These are phyloP conservation scores for Ammodytes dubius DNA, from an alignment of 2,113 vertebrate species.

Conservation along the genomic window DNA sequence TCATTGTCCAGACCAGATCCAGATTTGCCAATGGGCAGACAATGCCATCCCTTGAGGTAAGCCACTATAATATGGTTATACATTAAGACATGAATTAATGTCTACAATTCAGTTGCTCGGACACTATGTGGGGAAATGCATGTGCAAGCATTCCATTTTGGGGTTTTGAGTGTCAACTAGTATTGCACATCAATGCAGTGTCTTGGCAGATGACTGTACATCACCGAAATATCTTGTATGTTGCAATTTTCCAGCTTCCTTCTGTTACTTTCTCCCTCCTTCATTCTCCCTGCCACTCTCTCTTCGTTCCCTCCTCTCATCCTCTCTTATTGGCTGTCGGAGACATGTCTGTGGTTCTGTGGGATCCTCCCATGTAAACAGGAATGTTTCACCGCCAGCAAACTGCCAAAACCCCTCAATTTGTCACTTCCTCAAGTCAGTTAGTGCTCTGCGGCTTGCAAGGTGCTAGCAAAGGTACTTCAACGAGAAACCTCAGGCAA, in stretches of 20 bases:
- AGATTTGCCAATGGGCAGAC: background rate
- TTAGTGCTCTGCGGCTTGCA: constrained; percentile 77
- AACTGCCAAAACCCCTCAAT: constrained; percentile 81
- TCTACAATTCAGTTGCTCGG: background rate
- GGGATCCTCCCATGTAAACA: constrained; percentile 82
- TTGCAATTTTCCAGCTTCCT: background rate
- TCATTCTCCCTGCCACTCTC: constrained; percentile 24
- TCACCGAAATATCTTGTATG: background rate
- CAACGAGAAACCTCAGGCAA: constrained; percentile 73
- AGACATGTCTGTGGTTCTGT: constrained; percentile 76
- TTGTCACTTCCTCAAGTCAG: constrained; percentile 79
- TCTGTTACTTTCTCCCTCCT: constrained; percentile 23
- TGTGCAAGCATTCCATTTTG: background rate
- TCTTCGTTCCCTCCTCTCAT: constrained; percentile 23
- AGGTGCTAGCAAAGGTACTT: constrained; percentile 80
- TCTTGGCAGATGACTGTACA: too few species aligned
- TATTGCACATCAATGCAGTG: background rate
- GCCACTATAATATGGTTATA: background rate
- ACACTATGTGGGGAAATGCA: background rate
- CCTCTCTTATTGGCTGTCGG: constrained; percentile 50
- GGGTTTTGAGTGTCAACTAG: constrained; percentile 1
- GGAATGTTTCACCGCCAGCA: constrained; percentile 71
- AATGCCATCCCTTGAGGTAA: background rate
- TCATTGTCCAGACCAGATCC: background rate
- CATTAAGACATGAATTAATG: background rate